Conservation (phyloP, 2,113 vertebrate species). For the Naja naja region DNA sequence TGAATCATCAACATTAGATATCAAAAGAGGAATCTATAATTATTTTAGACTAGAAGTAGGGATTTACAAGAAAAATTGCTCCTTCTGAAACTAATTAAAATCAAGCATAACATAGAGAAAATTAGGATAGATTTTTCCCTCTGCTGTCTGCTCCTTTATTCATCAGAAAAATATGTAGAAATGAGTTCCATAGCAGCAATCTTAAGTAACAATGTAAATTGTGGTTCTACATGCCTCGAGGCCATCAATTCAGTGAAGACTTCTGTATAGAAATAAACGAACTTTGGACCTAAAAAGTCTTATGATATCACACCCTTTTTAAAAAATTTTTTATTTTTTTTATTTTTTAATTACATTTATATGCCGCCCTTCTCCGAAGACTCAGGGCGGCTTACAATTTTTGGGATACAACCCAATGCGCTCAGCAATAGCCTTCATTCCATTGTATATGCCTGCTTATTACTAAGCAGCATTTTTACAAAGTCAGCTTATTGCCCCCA, state of each 20-base stretch:
- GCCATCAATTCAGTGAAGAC: not conserved
- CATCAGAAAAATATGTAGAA: not conserved
- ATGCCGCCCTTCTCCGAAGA: too few species aligned
- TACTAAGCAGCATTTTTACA: too few species aligned
- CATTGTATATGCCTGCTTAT: too few species aligned
- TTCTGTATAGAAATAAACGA: not conserved
- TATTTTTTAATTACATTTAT: too few species aligned
- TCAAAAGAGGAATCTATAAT: not conserved
- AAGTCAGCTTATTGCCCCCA: too few species aligned
- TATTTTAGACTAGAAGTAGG: not conserved
- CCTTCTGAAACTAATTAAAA: not conserved
- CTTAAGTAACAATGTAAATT: not conserved
- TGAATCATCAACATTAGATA: not conserved
- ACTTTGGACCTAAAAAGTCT: not conserved
- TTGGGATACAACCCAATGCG: too few species aligned
- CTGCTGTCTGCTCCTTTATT: not conserved
- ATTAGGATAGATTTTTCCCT: not conserved
- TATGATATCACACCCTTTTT: not conserved
- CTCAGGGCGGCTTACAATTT: too few species aligned
- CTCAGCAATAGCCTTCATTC: too few species aligned
- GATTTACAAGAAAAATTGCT: not conserved
- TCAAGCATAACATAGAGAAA: not conserved
- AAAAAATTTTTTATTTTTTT: too few species aligned
- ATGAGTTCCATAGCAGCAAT: not conserved
- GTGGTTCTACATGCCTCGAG: not conserved